Conservation (phyloP, 2,888 invertebrate genomes). For the Dicyrtoma fusca region DNA sequence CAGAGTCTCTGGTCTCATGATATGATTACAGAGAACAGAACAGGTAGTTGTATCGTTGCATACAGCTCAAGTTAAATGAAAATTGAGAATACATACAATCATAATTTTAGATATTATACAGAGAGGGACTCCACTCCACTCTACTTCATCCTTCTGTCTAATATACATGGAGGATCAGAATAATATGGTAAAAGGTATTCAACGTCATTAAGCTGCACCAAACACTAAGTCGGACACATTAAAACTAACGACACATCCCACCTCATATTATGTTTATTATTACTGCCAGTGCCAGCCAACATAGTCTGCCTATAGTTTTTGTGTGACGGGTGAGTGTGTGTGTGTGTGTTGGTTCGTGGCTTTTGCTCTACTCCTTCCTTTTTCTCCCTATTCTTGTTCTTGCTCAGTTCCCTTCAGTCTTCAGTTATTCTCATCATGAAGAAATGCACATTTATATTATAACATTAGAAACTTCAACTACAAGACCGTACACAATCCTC, state of each 20-base stretch:
- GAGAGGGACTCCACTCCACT: neutral
- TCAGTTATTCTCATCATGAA: too few species aligned
- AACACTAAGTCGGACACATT: constrained; percentile 55
- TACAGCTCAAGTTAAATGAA: neutral
- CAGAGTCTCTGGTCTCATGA: neutral
- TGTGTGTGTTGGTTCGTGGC: too few species aligned
- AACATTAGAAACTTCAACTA: too few species aligned
- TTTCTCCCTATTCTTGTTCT: constrained; percentile 49
- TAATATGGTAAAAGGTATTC: constrained; percentile 37
- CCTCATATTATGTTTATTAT: constrained; percentile 56
- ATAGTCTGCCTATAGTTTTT: too few species aligned
- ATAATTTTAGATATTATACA: constrained; percentile 3
- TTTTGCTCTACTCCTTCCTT: too few species aligned
- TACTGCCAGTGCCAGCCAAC: too few species aligned
- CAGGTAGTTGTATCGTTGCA: neutral
- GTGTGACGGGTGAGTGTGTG: too few species aligned
- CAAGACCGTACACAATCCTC: too few species aligned
- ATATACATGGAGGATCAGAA: neutral
- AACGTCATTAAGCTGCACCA: constrained; percentile 52
- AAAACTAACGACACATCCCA: constrained; percentile 57
- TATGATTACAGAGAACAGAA: neutral
- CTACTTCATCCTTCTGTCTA: neutral
- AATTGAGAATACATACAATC: neutral
- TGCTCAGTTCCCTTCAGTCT: too few species aligned
- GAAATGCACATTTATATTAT: too few species aligned